Conservation (phyloP, 2,797 vertebrate species). For the Erpetoichthys calabaricus region DNA sequence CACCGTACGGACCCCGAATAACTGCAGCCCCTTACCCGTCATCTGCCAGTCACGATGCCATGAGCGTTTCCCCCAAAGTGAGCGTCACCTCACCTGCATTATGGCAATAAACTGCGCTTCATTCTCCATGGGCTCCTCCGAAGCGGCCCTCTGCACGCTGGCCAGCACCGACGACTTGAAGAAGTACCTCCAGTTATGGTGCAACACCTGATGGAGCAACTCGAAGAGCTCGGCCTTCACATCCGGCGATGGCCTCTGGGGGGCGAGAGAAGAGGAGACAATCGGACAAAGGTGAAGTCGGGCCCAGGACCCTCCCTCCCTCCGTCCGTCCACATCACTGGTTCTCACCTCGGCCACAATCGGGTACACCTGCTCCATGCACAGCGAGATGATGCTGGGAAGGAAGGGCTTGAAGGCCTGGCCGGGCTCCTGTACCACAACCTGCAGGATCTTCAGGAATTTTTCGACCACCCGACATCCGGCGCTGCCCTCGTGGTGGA, state of each 20-base stretch:
- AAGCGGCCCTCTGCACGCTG: constrained; percentile 70
- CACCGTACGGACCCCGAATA: too few relatives aligned
- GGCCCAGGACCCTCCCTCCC: too few relatives aligned
- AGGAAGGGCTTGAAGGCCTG: constrained; percentile 93
- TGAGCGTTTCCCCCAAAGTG: too few relatives aligned
- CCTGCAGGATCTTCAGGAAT: constrained; percentile 87
- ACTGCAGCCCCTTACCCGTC: too few relatives aligned
- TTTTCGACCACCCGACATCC: constrained; percentile 90
- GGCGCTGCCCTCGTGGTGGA: constrained; percentile 85
- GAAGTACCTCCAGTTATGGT: constrained; percentile 97
- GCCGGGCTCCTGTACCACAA: constrained; percentile 93
- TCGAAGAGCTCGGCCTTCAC: constrained; percentile 92
- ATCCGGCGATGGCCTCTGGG: constrained; percentile 81
- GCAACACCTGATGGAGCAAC: constrained; percentile 83
- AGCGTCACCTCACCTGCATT: constrained; percentile 68
- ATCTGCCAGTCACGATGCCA: too few relatives aligned
- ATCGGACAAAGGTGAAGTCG: neutral
- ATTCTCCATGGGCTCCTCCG: constrained; percentile 89
- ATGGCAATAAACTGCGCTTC: constrained; percentile 86
- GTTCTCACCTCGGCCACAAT: constrained; percentile 79
- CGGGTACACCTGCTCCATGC: constrained; percentile 96
- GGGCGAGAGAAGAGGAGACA: neutral
- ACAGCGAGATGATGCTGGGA: constrained; percentile 84
- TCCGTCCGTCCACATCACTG: neutral
- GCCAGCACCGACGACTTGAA: constrained; percentile 84